phyloP scores from a whole-genome alignment of 2,797 vertebrate species.

The Myiothlypis chrysogaster region DNA sequence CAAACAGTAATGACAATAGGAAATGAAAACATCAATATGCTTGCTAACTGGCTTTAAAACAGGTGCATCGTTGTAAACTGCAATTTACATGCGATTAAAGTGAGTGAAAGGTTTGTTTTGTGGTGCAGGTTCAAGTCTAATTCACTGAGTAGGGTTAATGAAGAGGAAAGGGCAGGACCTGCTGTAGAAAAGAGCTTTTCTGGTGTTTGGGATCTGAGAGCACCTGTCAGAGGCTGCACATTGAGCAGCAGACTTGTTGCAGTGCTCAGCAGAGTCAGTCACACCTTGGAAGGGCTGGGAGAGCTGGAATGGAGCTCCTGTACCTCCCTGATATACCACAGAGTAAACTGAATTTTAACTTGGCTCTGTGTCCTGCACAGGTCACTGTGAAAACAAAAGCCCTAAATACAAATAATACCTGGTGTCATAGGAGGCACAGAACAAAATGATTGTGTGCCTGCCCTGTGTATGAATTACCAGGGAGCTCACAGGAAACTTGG shows the following conservation, averaged over 20 bases:
- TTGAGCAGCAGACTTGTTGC: neutral
- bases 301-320: neutral
- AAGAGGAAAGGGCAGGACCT: neutral
- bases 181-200: neutral
- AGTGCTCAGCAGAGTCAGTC: neutral
- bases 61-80: rapidly evolving
- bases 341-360: neutral
- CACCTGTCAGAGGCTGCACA: neutral
- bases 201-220: neutral
- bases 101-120: neutral
- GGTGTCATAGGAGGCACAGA: neutral
- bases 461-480: neutral
- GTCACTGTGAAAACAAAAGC: neutral
- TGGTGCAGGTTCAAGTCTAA: neutral
- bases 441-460: neutral
- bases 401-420: neutral
- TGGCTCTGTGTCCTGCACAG: neutral
- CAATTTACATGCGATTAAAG: neutral
- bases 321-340: neutral
- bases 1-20: neutral
- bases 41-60: neutral
- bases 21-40: neutral
- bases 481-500: neutral
- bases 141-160: neutral
- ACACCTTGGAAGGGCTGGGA: neutral